These are phyloP conservation scores for Plumapathes pennacea DNA, from an alignment of 92 coral and sea anemone species.

Conservation along the genomic window DNA sequence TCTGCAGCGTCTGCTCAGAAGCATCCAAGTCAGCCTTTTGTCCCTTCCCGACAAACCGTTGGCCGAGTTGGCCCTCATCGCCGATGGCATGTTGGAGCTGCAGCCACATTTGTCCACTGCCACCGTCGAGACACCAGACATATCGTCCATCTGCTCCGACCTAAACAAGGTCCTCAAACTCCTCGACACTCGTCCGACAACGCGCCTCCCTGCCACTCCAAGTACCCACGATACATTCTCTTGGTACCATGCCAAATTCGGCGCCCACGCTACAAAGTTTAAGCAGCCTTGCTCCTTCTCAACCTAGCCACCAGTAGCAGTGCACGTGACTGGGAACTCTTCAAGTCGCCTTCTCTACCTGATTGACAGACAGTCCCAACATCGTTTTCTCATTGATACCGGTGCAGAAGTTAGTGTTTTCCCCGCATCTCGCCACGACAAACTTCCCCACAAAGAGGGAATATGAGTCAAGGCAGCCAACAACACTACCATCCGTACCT, in stretches of 20 bases:
- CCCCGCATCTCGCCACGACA: constrained; percentile 28
- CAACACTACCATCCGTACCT: constrained; percentile 28
- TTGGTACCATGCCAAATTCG: constrained; percentile 44
- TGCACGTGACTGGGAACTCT: constrained; percentile 36
- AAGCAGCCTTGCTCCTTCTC: constrained; percentile 42
- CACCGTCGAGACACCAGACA: background rate
- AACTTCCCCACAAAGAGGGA: constrained; percentile 13
- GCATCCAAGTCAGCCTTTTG: constrained; percentile 1
- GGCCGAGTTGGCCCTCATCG: constrained; percentile 11
- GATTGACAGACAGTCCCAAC: constrained; percentile 36
- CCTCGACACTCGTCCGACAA: background rate
- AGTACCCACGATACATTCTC: constrained; percentile 22
- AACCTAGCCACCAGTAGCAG: constrained; percentile 6
- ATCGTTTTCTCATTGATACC: constrained; percentile 36
- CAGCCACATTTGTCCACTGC: background rate
- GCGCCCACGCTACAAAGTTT: constrained; percentile 27
- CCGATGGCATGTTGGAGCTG: constrained; percentile 7
- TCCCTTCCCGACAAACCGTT: constrained; percentile 7
- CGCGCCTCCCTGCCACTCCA: background rate
- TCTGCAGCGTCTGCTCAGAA: constrained; percentile 3
- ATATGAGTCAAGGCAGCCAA: constrained; percentile 50
- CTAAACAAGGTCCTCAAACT: constrained; percentile 10
- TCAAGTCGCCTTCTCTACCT: constrained; percentile 16
- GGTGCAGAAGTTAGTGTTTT: constrained; percentile 46
- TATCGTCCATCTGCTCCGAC: constrained; percentile 7